Base-by-base conservation (phyloP, 2,113 vertebrate genomes). In the Asarcornis scutulata region DNA sequence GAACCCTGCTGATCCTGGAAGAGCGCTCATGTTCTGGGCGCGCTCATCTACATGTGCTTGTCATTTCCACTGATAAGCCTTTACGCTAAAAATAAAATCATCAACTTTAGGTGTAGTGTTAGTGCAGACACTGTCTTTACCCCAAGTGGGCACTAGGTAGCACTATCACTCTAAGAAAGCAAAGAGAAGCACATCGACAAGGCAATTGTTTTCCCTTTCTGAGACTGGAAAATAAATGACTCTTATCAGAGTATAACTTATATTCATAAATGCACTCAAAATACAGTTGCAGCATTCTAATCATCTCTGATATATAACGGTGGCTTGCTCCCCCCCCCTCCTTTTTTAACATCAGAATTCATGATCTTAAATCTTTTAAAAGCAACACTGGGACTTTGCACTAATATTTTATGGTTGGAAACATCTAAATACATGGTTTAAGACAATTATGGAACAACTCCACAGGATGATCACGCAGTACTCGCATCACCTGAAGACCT, bases 121-220 rank as follows among this genome's bases (percentile, higher is more conserved):
- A 36, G 48, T 8, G 29, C 66, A 21, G 29, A 18, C 1, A 44
- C 34, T 88, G 94, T 56, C 52, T 38, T 93, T 92, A 42, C 84
- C 56, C 6, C 2, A 38, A 7, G 34, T 78, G 76, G 93, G 81
- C 97, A 76, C 96, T 75, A 98, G 97, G 96, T 88, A 96, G 97
- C 74, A 72, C 96, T 93, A 71, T 56, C 78, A 87, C 75, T 69
- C 94, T 68, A 76, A 18, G 27, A 83, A 97, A 78, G 77, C 16
- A 4, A 23, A 74, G 62, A 22, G 17, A 66, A 76, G 42, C 27
- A 11, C 67, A 46, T 12, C 69, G 42, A 53, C 20, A 7, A 0
- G 9, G 86, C 23, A 67, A 42, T 3, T 46, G n/a, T 7, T 66
- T 71, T 63, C 76, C 36, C 17, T 36, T 74, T 46, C 50, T 42